Base-by-base conservation (phyloP, 2,113 vertebrate genomes). In the Saguinus midas region DNA sequence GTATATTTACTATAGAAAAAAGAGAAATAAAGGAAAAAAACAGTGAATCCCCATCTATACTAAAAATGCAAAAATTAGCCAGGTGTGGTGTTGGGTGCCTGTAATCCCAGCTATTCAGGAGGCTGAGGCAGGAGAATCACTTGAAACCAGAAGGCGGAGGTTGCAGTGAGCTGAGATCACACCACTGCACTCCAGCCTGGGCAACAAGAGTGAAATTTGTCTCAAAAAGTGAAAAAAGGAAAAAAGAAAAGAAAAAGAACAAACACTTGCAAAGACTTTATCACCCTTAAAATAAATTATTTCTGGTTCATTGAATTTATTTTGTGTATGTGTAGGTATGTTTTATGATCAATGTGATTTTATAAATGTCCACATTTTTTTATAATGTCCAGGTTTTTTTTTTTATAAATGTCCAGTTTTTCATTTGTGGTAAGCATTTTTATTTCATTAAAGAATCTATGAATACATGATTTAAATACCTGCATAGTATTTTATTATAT, bases 301-400 rank as follows among this genome's bases (percentile, higher is more conserved):
- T 92, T 68, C 27, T 64, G 40, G 7, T 76, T 68, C 84, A 13
- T 86, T 55, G 1, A 91, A 8, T 85, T 84, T 75, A 9, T 82
- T 48, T 57, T 70, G 20, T 66, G 1, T n/a, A 9, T 52, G 1
- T 66, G 21, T n/a, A 2, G 6, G 21, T 58, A 20, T 29, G 6
- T 45, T 93, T 97, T 58, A 75, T 78, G 40, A 93, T 52, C 84
- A 73, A 82, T 57, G 1, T 88, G 6, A 83, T 83, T 79, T 94
- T 87, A 40, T 58, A 82, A 92, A 80, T 70, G 57, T 27, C n/a
- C n/a, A n/a, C n/a, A n/a, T n/a, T n/a, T n/a, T n/a, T n/a, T n/a
- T n/a, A n/a, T n/a, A n/a, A n/a, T n/a, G n/a, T n/a, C n/a, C n/a
- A n/a, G n/a, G n/a, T n/a, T n/a, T n/a, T n/a, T n/a, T n/a, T n/a